These are phyloP conservation scores for Phrynosoma blainvillii DNA, from an alignment of 2,113 vertebrate species.

Conservation along the genomic window DNA sequence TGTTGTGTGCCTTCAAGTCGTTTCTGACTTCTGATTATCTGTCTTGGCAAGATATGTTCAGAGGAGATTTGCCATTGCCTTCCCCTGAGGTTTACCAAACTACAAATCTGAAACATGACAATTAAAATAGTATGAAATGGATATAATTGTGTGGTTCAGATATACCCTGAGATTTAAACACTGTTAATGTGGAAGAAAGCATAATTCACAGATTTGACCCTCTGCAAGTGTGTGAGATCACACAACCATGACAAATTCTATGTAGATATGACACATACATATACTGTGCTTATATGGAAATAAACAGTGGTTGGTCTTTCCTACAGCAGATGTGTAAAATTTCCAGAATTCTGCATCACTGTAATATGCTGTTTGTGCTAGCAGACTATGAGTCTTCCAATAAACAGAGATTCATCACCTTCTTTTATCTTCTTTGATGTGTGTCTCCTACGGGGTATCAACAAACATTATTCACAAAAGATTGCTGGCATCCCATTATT, in stretches of 20 bases:
- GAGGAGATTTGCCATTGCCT: too few relatives aligned
- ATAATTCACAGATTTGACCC: background rate
- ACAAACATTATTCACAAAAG: background rate
- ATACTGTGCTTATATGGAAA: background rate
- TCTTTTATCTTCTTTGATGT: constrained; percentile 6
- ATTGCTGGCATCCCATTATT: rapidly evolving
- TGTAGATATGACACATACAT: background rate
- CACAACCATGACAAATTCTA: background rate
- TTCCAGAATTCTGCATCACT: background rate
- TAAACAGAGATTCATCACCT: background rate
- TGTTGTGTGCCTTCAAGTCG: too few relatives aligned
- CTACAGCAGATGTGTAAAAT: background rate
- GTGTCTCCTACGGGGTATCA: background rate
- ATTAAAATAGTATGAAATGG: too few relatives aligned
- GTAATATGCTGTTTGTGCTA: background rate
- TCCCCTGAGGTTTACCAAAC: too few relatives aligned
- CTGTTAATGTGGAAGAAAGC: background rate
- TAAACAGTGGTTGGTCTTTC: background rate
- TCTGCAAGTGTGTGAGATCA: background rate
- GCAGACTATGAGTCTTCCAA: background rate
- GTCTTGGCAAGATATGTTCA: too few relatives aligned
- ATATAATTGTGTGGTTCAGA: too few relatives aligned
- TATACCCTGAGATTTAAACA: background rate
- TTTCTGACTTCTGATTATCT: too few relatives aligned
- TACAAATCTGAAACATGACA: too few relatives aligned